A percentile compares a stretch with the other conserved stretches of the same genome.
Conservation (phyloP, 2,797 vertebrate genomes). For the Acipenser oxyrinchus region DNA sequence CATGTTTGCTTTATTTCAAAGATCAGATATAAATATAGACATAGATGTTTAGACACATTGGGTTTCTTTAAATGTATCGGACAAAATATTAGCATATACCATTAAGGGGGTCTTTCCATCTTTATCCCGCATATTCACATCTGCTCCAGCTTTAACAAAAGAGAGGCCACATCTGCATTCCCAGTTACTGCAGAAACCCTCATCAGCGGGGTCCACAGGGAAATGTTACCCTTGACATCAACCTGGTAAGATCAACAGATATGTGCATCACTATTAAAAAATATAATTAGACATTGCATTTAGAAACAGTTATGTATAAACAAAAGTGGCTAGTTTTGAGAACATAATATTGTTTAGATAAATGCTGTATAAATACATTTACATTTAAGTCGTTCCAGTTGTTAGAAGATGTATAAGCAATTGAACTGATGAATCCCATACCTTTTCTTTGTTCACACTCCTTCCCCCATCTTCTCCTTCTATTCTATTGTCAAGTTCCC, state of each 20-base stretch:
- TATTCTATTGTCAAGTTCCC: background rate
- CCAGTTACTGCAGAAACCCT: conserved; percentile 50
- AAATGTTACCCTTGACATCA: conserved; percentile 40
- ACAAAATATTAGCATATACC: conserved; percentile 34
- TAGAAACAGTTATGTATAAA: background rate
- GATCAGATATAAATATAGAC: background rate
- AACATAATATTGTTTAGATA: too few species aligned
- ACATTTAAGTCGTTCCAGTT: too few species aligned
- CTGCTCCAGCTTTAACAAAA: conserved; percentile 52
- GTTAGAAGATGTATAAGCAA: too few species aligned
- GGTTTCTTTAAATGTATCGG: background rate
- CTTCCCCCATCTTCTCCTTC: too few species aligned
- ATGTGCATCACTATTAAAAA: background rate
- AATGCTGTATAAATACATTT: too few species aligned
- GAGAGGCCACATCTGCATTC: conserved; percentile 38
- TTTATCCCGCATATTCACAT: conserved; percentile 54
- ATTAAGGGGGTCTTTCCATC: conserved; percentile 60
- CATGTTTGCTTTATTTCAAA: too few species aligned
- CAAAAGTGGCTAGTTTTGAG: background rate
- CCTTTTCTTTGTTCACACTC: conserved; percentile 20
- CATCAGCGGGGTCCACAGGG: conserved; percentile 61
- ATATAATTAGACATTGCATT: background rate
- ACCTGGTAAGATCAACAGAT: conserved; percentile 32
- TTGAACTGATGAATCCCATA: conserved; percentile 20
- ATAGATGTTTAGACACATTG: background rate